Base-by-base conservation (phyloP, 2,113 vertebrate genomes). In the Calyptommatus sinebrachiatus region DNA sequence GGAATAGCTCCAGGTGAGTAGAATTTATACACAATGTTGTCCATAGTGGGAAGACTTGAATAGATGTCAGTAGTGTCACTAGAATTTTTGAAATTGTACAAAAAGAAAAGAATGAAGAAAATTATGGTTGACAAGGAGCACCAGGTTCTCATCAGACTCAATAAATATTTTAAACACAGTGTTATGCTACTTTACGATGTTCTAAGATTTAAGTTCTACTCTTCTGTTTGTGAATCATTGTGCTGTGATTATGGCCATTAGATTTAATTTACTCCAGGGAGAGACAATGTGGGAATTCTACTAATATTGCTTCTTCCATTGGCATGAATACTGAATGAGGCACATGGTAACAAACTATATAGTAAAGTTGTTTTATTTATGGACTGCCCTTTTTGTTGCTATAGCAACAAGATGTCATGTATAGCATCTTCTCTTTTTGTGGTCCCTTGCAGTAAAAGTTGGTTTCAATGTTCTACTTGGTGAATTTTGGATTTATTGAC, bases 381-480 rank as follows among this genome's bases (percentile, higher is more conserved):
- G 91, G 82, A 48, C 78, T 0, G 79, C 82, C 67, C 86, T 80
- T 82, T 65, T 57, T 73, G 88, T 87, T 87, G 88, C 84, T 87
- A 83, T 88, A 80, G 88, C 77, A 88, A 89, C 85, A 63, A 35
- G 78, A 46, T 81, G 67, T 83, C 84, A 72, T 71, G 0, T 24
- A 78, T 46, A 12, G 2, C 73, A 78, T 24, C 73, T 16, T 31
- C 1, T 31, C 1, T 0, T 80, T 71, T 73, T 24, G 53, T 41
- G 82, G 89, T 82, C 46, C 65, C 74, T 78, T 0, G 0, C 7
- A 11, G 69, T 35, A 76, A 86, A 41, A 69, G 0, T 0, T 3
- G 0, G 3, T 31, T 65, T n/a, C 65, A 0, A 0, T 28, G 67
- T 63, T 65, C 48, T 53, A 31, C 26, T 73, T 74, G 66, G 67